Evolutionary conservation across 2,113 vertebrate species (phyloP).

Genomic region (Spea bombifrons): DNA sequence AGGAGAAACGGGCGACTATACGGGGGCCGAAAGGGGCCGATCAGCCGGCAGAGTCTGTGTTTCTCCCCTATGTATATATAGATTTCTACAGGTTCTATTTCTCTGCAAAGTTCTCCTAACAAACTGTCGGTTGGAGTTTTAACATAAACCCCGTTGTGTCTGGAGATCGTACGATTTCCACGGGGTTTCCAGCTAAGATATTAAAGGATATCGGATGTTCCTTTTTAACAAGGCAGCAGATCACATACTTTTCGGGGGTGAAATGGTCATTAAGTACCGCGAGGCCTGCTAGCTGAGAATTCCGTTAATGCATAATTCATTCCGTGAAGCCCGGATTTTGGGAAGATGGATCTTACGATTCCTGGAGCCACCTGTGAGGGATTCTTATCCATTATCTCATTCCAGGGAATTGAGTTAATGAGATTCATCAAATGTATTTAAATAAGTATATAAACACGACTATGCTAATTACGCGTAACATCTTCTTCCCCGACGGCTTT

Average conservation of each 20-base stretch:
- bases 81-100: too few species aligned
- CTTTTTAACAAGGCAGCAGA: not conserved
- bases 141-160: not conserved
- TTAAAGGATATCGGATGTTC: not conserved
- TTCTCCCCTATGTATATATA: too few species aligned
- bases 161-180: not conserved
- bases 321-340: slow-evolving; percentile 5
- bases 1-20: too few species aligned
- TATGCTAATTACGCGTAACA: slow-evolving; percentile 1
- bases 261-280: slow-evolving; percentile 8
- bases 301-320: slow-evolving; percentile 19
- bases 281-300: slow-evolving; percentile 12
- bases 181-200: not conserved
- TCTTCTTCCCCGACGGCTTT: not conserved
- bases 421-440: not conserved
- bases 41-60: too few species aligned
- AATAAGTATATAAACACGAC: slow-evolving; percentile 6
- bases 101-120: too few species aligned
- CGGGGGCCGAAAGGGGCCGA: too few species aligned
- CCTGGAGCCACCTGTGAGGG: not conserved
- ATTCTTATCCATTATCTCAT: not conserved
- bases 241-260: not conserved
- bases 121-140: not conserved
- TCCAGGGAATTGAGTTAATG: not conserved
- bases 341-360: slow-evolving; percentile 10